phyloP scores from a whole-genome alignment of 1,140 invertebrate genomes.

The Drosophila carrolli region DNA sequence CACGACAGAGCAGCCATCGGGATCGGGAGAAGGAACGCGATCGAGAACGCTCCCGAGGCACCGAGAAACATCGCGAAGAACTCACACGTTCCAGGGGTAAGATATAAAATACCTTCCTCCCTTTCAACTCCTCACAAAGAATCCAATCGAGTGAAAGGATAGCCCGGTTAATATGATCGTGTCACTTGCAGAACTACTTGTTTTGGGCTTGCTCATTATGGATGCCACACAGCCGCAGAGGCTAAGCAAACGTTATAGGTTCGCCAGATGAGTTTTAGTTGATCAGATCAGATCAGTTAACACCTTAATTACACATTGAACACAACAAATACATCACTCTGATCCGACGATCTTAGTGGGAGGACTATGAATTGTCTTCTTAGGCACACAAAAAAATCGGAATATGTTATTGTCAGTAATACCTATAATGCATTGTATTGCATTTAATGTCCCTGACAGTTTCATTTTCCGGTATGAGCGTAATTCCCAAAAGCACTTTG shows the following conservation, averaged over 20 bases:
- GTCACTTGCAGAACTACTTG: constrained; percentile 72
- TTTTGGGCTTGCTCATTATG: constrained; percentile 81
- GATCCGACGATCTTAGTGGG: not conserved
- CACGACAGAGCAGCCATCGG: constrained; percentile 52
- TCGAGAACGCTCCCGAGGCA: constrained; percentile 52
- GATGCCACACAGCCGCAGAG: constrained; percentile 77
- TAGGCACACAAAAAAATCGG: not conserved
- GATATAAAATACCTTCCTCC: constrained; percentile 3
- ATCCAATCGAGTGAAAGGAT: not conserved
- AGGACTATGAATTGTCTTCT: no score
- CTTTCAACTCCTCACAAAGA: no score
- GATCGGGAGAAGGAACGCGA: constrained; percentile 50
- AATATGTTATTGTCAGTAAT: not conserved
- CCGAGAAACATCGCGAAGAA: constrained; percentile 67
- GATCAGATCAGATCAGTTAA: constrained; percentile 21
- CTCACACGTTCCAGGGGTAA: constrained; percentile 70
- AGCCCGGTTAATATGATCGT: constrained; percentile 17
- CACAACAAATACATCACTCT: constrained; percentile 7
- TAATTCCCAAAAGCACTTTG: no score
- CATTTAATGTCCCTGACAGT: no score
- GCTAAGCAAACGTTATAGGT: constrained; percentile 76
- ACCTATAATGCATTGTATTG: not conserved
- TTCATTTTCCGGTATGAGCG: no score
- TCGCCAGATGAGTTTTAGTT: constrained; percentile 37
- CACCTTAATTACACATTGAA: constrained; percentile 37